Base-by-base conservation (phyloP, 1,140 invertebrate genomes). In the Magallana angulata region DNA sequence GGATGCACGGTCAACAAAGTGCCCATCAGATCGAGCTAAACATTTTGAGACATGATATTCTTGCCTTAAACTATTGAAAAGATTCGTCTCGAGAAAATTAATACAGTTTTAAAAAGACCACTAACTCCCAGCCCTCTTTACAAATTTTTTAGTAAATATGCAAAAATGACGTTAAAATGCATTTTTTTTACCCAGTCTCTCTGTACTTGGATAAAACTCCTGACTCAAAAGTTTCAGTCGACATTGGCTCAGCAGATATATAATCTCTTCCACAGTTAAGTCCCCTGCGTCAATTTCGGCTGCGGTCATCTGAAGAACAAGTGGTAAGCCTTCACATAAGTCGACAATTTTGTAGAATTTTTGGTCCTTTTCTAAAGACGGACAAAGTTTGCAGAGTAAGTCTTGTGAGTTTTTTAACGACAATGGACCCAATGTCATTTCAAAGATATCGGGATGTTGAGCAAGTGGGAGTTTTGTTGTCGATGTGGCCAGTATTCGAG, bases 321-420 rank as follows among this genome's bases (percentile, higher is more conserved):
- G 64, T 48, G 87, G 87, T 83, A 88, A 80, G 9, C 87, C 87
- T 56, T 83, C 85, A 80, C 87, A 88, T 9, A 83, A 57, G 5
- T 86, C 57, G 58, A 84, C 85, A 85, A 88, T 86, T 30, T 59
- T 76, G n/a, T 60, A 80, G 3, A 88, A 14, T 7, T 71, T 64
- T 24, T 82, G n/a, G n/a, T 82, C 85, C 64, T 71, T 83, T 30
- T 86, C 48, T n/a, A 88, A 85, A 56, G 80, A 86, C 1, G 87
- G 87, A 57, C 84, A 85, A 84, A 68, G 57, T 3, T 18, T 86
- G 14, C 60, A 24, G 9, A 88, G 24, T 36, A 88, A 60, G 14
- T 88, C 85, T 7, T 59, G 48, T 7, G 87, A 88, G 18, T 83
- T 82, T 36, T 76, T 48, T 8, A 57, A 12, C 9, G 87, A 60